Base-by-base conservation (phyloP, 2,113 vertebrate species). In the Callipepla squamata region DNA sequence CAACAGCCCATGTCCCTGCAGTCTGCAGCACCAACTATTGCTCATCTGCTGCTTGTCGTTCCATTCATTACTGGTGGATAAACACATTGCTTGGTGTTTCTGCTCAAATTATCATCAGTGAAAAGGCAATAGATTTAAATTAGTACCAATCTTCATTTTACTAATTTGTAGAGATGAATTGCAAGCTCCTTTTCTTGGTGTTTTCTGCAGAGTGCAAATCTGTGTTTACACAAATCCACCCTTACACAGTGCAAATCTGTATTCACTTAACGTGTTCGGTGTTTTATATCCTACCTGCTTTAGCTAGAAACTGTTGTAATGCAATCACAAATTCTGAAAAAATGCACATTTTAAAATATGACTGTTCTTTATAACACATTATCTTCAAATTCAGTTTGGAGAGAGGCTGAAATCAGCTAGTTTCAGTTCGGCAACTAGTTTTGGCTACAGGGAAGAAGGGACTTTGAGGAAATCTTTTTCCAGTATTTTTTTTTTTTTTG, bases 1-100 rank as follows among this genome's bases (percentile, higher is more conserved):
- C 0, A 0, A 4, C 78, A 88, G 42, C 66, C 83, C 77, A 57
- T 0, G 0, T 73, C n/a, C 23, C 57, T 7, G 4, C 73, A 23
- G 36, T 26, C 66, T 75, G 78, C 47, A 75, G 65, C 72, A 82
- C 20, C 61, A 62, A 77, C 44, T 81, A 69, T 63, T 77, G 66
- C 68, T 88, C 61, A 59, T 86, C 66, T 42, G 21, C 6, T 7
- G n/a, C 42, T 48, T 67, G 20, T 74, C 72, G n/a, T 93, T 87
- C 87, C 73, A 6, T 85, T 83, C 76, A 45, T 79, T 70, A 58
- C 48, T 11, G 1, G 25, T 50, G 92, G 79, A 85, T 78, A 83
- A 93, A 73, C n/a, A 61, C 40, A 82, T 91, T 55, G 90, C 59
- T 57, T 65, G 61, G 26, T 8, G 28, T 68, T 95, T 90, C 77